Percentiles rank a stretch among this genome's conserved stretches.
phyloP scores from a whole-genome alignment of 1,140 invertebrate species.

The Ectropis grisescens region DNA sequence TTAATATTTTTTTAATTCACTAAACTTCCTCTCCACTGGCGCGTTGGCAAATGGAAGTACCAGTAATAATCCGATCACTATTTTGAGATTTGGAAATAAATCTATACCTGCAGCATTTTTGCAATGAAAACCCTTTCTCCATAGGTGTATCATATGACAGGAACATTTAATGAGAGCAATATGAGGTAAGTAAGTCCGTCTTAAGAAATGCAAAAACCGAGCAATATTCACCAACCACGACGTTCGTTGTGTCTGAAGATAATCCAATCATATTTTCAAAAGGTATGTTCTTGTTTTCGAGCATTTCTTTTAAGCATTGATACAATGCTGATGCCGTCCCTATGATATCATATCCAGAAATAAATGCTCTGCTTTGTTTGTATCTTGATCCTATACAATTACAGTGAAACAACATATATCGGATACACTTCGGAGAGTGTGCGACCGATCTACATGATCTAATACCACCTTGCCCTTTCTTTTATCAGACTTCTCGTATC shows the following conservation, averaged over 20 bases:
- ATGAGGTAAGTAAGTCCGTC: conserved; percentile 16
- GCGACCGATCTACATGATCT: no score
- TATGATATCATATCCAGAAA: conserved; percentile 1
- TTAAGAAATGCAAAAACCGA: conserved; percentile 28
- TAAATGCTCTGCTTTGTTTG: conserved; percentile 1
- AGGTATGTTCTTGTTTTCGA: conserved; percentile 1
- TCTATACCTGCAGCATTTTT: not conserved
- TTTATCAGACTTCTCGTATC: no score
- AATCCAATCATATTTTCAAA: conserved; percentile 31
- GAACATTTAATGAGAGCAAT: conserved; percentile 34
- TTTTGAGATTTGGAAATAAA: not conserved
- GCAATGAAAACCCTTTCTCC: not conserved
- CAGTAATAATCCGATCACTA: conserved; percentile 2
- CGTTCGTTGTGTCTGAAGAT: conserved; percentile 36
- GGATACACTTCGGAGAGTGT: no score
- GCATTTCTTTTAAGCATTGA: conserved; percentile 1
- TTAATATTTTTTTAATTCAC: conserved; percentile 2
- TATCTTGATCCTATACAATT: conserved; percentile 2
- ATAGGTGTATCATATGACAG: conserved; percentile 29
- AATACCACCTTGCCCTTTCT: no score
- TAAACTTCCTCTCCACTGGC: conserved; percentile 2
- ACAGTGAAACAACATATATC: conserved; percentile 1
- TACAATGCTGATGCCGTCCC: conserved; percentile 2
- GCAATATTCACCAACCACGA: conserved; percentile 33
- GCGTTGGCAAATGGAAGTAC: conserved; percentile 4